These are phyloP conservation scores for Epinotia nisella DNA, from an alignment of 2,888 invertebrate species.

Conservation along the genomic window DNA sequence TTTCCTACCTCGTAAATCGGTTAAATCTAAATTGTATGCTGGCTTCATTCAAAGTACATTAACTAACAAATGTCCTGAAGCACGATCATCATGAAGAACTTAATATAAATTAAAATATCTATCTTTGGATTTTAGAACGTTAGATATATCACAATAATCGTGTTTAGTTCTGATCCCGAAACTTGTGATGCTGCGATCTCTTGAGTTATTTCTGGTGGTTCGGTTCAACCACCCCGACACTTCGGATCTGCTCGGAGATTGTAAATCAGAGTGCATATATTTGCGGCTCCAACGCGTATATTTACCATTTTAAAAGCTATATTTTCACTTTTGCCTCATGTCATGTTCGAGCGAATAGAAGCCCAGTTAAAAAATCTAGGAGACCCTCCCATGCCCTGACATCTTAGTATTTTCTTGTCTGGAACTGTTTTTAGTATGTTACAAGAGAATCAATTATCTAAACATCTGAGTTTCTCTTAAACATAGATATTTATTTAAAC, in stretches of 20 bases:
- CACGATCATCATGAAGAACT: not conserved
- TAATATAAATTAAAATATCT: not conserved
- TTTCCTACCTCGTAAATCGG: not conserved
- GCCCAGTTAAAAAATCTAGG: not conserved
- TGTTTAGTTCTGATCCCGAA: constrained; percentile 50
- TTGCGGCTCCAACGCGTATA: constrained; percentile 8
- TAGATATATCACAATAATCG: constrained; percentile 8
- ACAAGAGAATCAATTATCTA: not conserved
- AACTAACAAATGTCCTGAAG: constrained; percentile 1
- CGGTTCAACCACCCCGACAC: constrained; percentile 75
- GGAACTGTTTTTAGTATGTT: not conserved
- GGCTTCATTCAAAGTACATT: not conserved
- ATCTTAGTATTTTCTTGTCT: not conserved
- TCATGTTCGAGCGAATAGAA: not conserved
- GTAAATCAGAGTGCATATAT: constrained; percentile 44
- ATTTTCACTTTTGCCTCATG: not conserved
- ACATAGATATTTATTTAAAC: no score
- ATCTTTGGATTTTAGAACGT: not conserved
- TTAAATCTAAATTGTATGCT: not conserved
- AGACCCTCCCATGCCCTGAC: not conserved
- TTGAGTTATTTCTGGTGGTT: constrained; percentile 71
- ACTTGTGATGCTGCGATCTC: constrained; percentile 62
- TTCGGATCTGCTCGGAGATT: constrained; percentile 63
- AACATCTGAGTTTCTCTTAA: not conserved
- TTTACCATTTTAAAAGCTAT: constrained; percentile 1